Evolutionary conservation across 2,888 invertebrate species (phyloP).

Genomic region (Ischnus inquisitorius): DNA sequence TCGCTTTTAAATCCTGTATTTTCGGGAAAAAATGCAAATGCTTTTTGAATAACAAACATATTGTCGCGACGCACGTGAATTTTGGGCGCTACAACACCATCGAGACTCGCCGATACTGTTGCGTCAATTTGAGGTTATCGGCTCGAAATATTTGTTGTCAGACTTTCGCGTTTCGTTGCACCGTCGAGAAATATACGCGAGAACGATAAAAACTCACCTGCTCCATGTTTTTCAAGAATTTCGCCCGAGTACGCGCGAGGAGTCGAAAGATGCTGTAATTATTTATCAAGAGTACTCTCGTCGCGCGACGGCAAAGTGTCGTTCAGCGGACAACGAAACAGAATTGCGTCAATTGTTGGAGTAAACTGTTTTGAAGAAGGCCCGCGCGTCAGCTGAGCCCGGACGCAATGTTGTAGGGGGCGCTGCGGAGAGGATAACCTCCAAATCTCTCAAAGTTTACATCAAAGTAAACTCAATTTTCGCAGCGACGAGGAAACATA

Average conservation of each 20-base stretch:
- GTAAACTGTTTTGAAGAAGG: too few species aligned
- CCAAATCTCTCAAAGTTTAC: too few species aligned
- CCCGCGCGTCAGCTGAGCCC: too few species aligned
- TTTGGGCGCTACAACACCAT: neutral
- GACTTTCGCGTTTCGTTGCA: neutral
- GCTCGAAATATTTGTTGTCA: neutral
- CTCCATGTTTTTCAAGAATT: slow-evolving; percentile 29
- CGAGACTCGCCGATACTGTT: neutral
- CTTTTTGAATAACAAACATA: neutral
- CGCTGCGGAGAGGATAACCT: too few species aligned
- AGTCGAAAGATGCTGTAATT: too few species aligned
- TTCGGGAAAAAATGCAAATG: neutral
- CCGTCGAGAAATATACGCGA: neutral
- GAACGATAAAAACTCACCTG: slow-evolving; percentile 33
- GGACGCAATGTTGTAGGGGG: too few species aligned
- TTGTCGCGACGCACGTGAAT: neutral
- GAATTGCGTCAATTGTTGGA: too few species aligned
- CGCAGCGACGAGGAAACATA: too few species aligned
- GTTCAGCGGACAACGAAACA: too few species aligned
- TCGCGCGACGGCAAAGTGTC: too few species aligned
- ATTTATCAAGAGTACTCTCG: too few species aligned
- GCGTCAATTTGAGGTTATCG: slow-evolving; percentile 4
- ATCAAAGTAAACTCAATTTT: too few species aligned
- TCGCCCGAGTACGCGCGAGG: neutral
- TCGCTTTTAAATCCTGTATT: slow-evolving; percentile 88